Evolutionary conservation across 2,113 vertebrate species (phyloP).

Genomic region (Zosterops lateralis): DNA sequence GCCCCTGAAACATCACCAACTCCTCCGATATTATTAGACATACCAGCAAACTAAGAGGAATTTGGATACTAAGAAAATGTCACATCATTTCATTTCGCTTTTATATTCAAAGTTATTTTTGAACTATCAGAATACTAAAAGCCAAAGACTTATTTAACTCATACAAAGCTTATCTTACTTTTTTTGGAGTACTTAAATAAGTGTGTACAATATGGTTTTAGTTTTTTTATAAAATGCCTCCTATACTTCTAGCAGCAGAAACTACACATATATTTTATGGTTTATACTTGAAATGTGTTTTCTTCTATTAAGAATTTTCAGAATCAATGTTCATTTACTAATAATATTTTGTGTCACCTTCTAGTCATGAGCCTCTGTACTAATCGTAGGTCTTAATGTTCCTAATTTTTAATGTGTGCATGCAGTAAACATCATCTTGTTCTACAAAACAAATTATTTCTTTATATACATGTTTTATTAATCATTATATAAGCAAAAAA

Average conservation of each 20-base stretch:
- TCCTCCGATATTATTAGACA: background rate
- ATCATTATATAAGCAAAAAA: background rate
- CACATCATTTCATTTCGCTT: background rate
- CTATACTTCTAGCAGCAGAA: background rate
- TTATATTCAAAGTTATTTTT: background rate
- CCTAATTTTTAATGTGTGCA: background rate
- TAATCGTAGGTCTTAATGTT: background rate
- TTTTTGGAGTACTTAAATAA: background rate
- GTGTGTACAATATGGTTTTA: background rate
- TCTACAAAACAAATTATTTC: background rate
- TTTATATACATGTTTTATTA: background rate
- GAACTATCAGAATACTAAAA: background rate
- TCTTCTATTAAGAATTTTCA: conserved; percentile 5
- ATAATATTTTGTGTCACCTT: background rate
- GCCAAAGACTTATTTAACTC: background rate
- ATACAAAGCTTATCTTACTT: background rate
- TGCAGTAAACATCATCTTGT: background rate
- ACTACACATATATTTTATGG: background rate
- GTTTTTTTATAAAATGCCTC: background rate
- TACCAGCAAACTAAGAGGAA: background rate
- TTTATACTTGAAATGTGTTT: background rate
- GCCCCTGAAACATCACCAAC: background rate
- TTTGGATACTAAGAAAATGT: background rate
- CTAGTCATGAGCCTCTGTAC: background rate
- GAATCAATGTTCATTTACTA: background rate